Evolutionary conservation across 2,888 invertebrate species (phyloP), one percentile per base, ranked within the genome.

Genomic region (Timema podura): DNA sequence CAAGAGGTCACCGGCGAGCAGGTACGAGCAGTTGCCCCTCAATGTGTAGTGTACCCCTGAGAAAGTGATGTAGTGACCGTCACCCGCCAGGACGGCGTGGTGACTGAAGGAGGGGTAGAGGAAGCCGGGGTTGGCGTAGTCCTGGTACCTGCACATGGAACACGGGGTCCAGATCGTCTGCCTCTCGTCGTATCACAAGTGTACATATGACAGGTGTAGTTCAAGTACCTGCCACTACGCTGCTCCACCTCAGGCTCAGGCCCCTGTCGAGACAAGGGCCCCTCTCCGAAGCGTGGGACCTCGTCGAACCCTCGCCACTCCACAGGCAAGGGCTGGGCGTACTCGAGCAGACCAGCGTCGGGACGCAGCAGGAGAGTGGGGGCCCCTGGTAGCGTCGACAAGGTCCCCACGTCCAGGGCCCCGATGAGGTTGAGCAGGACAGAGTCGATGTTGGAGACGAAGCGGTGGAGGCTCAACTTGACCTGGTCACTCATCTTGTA

Each of bases 51-150:
- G 80, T 65, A 76, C 77, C 61, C 80, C 79, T 77, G 85, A 85
- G 76, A 84, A 85, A 3, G 85, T 84, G 72, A 81, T 79, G 77
- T 79, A 81, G 74, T 84, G 83, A 72, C 83, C 79, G 68, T 78
- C 79, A 13, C 83, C 83, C 70, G 80, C 79, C 65, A 85, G 76
- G 49, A 81, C 77, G 11, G 30, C 61, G 30, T 30, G 30, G 30
- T 30, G 30, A 30, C 2, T 30, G 2, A 30, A 30, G 30, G 30
- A 3, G 30, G 30, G 30, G 30, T 30, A 30, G 30, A 30, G 1
- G 2, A 30, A 30, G 30, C 30, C 30, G 30, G 30, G 30, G 30
- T 3, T 30, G 30, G 30, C 1, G 30, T 30, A 30, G 30, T 30
- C 30, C 30, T 30, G 30, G 30, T 30, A 30, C 30, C 30, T 30